Percentiles rank a stretch among this genome's conserved stretches.
Conservation (phyloP, 2,797 vertebrate genomes). For the Pogoniulus pusillus region DNA sequence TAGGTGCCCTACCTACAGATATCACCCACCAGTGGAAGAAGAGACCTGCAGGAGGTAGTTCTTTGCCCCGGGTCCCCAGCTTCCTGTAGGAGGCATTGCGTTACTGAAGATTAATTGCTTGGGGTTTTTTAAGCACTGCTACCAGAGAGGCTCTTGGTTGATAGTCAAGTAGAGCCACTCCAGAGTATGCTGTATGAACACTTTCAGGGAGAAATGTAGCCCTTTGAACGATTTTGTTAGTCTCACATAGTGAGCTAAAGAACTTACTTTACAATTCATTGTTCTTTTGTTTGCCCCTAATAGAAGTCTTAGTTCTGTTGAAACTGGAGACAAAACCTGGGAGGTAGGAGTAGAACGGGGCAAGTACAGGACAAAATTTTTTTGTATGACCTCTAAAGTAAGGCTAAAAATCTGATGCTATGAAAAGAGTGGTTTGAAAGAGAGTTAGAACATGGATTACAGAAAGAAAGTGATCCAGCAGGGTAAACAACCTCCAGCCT, state of each 20-base stretch:
- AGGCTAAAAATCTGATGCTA: constrained; percentile 1
- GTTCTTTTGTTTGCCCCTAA: constrained; percentile 17
- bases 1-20: neutral
- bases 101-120: neutral
- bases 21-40: neutral
- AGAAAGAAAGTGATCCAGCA: constrained; percentile 27
- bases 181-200: neutral
- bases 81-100: neutral
- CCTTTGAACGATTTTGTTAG: neutral
- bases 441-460: neutral
- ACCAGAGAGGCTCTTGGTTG: neutral
- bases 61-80: neutral
- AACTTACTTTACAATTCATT: neutral
- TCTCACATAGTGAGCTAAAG: neutral
- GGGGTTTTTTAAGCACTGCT: neutral
- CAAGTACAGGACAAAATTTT: neutral
- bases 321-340: neutral
- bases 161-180: neutral
- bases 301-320: constrained; percentile 1
- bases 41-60: neutral
- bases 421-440: constrained; percentile 6
- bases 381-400: constrained; percentile 22
- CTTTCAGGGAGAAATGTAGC: neutral
- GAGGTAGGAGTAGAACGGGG: neutral
- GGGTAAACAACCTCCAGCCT: constrained; percentile 35